Evolutionary conservation across 2,113 vertebrate genomes (phyloP), one percentile per base, ranked within the genome.

Genomic region (Dolichallabes microphthalmus): DNA sequence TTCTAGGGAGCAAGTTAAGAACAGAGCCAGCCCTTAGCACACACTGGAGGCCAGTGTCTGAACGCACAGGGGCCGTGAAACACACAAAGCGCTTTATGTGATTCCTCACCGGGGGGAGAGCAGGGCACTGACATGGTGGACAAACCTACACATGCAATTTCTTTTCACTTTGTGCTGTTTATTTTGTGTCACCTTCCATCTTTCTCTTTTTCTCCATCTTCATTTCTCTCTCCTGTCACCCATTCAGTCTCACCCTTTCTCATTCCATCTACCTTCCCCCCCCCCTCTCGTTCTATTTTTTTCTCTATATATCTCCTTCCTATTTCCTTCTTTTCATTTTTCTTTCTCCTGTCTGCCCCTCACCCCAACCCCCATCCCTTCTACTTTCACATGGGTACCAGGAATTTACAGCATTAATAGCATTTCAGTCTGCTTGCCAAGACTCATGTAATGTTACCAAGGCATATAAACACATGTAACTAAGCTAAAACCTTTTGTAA

Each of bases 41-140:
- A 86, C 86, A 89, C 84, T 90, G 85, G 86, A 80, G 61, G 68
- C 30, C 88, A 90, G 64, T 32, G 74, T 87, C 60, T 91, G 64
- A 87, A 86, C 90, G 76, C 87, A 83, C 66, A 35, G 86, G 86
- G 87, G 74, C 85, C 88, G 88, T 20, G 2, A 64, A 90, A 83
- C 87, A 93, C 90, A 94, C 86, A 92, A 88, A 55, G 58, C 57
- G 32, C 88, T 90, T 91, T 90, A 87, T 92, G 81, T 92, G 87
- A 82, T 69, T 85, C 83, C 80, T 87, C 82, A 88, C 85, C 61
- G 69, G 85, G 89, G 89, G 86, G 84, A 89, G 87, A 63, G 66
- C 73, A 58, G 64, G 35, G 63, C 64, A 25, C n/a, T 17, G 64
- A 45, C 35, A 61, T 25, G 84, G 60, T 79, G 81, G 50, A 80